These are phyloP conservation scores for Listronotus oregonensis DNA, from an alignment of 1,140 invertebrate species.

Conservation along the genomic window DNA sequence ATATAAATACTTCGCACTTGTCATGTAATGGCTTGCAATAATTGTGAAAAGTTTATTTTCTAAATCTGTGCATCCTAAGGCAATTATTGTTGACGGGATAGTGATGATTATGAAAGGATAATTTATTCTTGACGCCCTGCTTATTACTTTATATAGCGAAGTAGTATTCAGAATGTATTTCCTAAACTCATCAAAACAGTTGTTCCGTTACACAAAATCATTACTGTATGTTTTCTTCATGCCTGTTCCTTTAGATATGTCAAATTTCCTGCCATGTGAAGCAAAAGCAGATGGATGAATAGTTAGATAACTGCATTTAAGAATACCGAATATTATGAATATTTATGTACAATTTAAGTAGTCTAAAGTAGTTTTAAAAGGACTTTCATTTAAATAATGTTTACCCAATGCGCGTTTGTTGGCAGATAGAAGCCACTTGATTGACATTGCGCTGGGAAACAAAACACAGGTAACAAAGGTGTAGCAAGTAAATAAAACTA, in stretches of 20 bases:
- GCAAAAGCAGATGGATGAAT: conserved; percentile 8
- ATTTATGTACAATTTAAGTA: conserved; percentile 11
- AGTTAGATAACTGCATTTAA: conserved; percentile 5
- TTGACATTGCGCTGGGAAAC: conserved; percentile 11
- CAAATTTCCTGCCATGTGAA: neutral
- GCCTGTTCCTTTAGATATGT: neutral
- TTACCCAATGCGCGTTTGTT: conserved; percentile 5
- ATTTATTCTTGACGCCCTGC: too few relatives aligned
- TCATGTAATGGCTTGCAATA: too few relatives aligned
- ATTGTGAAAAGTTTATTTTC: too few relatives aligned
- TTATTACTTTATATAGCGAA: too few relatives aligned
- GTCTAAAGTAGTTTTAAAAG: conserved; percentile 13
- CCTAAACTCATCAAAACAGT: too few relatives aligned
- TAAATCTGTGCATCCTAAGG: too few relatives aligned
- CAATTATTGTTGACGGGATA: too few relatives aligned
- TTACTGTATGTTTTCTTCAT: too few relatives aligned
- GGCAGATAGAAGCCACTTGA: conserved; percentile 6
- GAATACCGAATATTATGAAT: conserved; percentile 1
- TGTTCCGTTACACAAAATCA: too few relatives aligned
- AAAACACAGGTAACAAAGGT: neutral
- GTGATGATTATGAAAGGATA: too few relatives aligned
- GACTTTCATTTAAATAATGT: conserved; percentile 12
- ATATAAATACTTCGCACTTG: too few relatives aligned
- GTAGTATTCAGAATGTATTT: too few relatives aligned
- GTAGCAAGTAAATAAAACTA: neutral